A percentile compares a stretch with the other conserved stretches of the same genome.
phyloP scores from a whole-genome alignment of 2,888 invertebrate genomes.

The Thalpophila matura region DNA sequence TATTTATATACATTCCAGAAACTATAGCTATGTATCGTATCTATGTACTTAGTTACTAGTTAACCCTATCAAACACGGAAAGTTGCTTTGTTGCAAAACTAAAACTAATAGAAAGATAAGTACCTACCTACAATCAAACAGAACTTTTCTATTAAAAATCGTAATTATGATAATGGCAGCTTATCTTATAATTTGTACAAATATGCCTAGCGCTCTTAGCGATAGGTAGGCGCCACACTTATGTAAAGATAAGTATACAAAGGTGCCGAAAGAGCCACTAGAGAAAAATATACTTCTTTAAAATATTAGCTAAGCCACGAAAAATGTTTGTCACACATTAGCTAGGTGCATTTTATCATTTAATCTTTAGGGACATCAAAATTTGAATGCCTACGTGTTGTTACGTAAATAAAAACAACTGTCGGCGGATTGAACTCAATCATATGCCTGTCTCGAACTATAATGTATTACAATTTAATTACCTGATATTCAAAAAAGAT shows the following conservation, averaged over 20 bases:
- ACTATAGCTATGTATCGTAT: no score
- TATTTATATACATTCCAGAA: no score
- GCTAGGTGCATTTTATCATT: neutral
- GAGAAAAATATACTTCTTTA: neutral
- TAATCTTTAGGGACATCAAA: constrained; percentile 2
- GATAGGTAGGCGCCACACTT: constrained; percentile 34
- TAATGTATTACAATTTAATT: constrained; percentile 51
- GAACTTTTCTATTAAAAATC: constrained; percentile 33
- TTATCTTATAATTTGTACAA: constrained; percentile 40
- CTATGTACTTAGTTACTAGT: no score
- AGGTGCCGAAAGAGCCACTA: neutral
- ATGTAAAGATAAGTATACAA: constrained; percentile 26
- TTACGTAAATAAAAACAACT: constrained; percentile 19
- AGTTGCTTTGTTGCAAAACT: constrained; percentile 15
- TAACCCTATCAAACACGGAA: no score
- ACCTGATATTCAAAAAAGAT: constrained; percentile 47
- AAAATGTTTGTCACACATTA: neutral
- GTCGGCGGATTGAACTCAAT: constrained; percentile 42
- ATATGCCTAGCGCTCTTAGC: constrained; percentile 14
- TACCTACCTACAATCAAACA: constrained; percentile 44
- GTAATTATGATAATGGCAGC: constrained; percentile 2
- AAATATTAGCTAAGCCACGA: no score
- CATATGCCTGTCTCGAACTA: constrained; percentile 6
- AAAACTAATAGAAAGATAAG: constrained; percentile 24
- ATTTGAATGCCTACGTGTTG: neutral